These are phyloP conservation scores for Cyclura pinguis DNA, from an alignment of 2,797 vertebrate species.

Conservation along the genomic window DNA sequence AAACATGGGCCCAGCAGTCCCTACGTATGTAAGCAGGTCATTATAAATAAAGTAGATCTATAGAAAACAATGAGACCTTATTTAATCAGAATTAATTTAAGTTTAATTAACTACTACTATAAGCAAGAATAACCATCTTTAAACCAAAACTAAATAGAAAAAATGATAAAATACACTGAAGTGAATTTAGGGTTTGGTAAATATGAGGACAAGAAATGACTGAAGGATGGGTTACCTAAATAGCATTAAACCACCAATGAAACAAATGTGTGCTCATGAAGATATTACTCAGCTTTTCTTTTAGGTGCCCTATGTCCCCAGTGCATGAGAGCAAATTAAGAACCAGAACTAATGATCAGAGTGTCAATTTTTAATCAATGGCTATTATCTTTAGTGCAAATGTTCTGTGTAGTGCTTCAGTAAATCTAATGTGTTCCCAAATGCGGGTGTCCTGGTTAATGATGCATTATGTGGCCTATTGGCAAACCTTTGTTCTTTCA, in stretches of 20 bases:
- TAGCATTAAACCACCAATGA: slow-evolving; percentile 56
- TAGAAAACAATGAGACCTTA: no score
- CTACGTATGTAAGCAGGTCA: no score
- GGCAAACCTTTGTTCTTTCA: slow-evolving; percentile 79
- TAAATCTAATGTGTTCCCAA: slow-evolving; percentile 68
- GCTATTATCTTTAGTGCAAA: slow-evolving; percentile 74
- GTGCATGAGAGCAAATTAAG: slow-evolving; percentile 64
- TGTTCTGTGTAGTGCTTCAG: slow-evolving; percentile 35
- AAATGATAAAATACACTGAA: slow-evolving; percentile 66
- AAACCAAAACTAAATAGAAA: slow-evolving; percentile 62
- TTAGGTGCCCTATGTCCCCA: slow-evolving; percentile 27
- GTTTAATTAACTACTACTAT: slow-evolving; percentile 42
- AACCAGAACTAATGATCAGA: slow-evolving; percentile 71
- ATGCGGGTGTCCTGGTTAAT: slow-evolving; percentile 80
- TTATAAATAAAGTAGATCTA: not conserved
- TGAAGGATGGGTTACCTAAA: slow-evolving; percentile 41
- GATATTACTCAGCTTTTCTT: slow-evolving; percentile 42
- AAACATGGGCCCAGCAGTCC: no score
- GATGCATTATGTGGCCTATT: slow-evolving; percentile 65
- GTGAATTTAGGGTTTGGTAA: slow-evolving; percentile 50
- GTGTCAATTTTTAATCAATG: slow-evolving; percentile 81
- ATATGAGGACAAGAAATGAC: slow-evolving; percentile 59
- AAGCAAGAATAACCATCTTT: slow-evolving; percentile 63
- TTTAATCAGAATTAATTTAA: no score
- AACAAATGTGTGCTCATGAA: slow-evolving; percentile 42